A percentile compares a stretch with the other conserved stretches of the same genome.
Evolutionary conservation across 2,888 invertebrate genomes (phyloP).

Genomic region (Tetragonisca angustula): DNA sequence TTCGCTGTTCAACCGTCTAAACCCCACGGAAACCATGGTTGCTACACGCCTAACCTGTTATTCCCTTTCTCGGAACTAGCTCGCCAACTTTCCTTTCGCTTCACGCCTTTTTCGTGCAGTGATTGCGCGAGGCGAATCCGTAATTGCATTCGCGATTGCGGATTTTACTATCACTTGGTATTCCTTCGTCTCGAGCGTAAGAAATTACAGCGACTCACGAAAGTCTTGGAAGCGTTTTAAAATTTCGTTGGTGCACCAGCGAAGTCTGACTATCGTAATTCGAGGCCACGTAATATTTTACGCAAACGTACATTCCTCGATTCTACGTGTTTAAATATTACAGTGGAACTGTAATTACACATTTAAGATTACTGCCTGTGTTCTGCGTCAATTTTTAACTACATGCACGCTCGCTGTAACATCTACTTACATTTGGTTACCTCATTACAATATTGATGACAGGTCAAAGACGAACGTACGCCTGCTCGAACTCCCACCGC

Average conservation of each 20-base stretch:
- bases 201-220: neutral
- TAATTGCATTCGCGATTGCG: neutral
- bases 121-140: constrained; percentile 1
- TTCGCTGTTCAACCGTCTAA: constrained; percentile 47
- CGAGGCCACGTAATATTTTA: too few relatives aligned
- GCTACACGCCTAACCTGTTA: constrained; percentile 10
- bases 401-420: neutral
- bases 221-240: neutral
- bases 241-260: too few relatives aligned
- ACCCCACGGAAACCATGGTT: constrained; percentile 29
- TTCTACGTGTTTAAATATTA: too few relatives aligned
- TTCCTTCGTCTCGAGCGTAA: neutral
- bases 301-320: too few relatives aligned
- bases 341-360: too few relatives aligned
- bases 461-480: too few relatives aligned
- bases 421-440: too few relatives aligned
- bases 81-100: constrained; percentile 14
- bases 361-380: too few relatives aligned
- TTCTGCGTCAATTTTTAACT: neutral
- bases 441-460: too few relatives aligned
- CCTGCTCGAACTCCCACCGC: too few relatives aligned
- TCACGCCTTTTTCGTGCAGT: constrained; percentile 1
- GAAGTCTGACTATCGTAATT: too few relatives aligned
- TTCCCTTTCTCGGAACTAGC: constrained; percentile 8
- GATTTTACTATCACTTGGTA: neutral